phyloP scores from a whole-genome alignment of 2,888 invertebrate species.

The Thera obeliscata region DNA sequence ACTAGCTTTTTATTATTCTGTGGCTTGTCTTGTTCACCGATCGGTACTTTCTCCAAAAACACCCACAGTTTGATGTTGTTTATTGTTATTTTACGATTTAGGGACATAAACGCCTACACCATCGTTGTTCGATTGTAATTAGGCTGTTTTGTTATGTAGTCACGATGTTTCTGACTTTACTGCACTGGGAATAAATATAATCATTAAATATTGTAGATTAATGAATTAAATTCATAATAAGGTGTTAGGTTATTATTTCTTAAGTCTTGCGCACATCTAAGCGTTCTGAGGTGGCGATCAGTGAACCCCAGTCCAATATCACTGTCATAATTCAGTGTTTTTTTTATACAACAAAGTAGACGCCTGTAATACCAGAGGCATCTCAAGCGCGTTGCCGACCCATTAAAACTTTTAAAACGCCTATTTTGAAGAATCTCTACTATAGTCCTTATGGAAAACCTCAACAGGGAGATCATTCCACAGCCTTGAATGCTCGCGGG shows the following conservation, averaged over 20 bases:
- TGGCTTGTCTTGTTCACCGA: constrained; percentile 13
- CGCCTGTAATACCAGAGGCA: too few species aligned
- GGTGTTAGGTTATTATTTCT: too few species aligned
- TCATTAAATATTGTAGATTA: neutral
- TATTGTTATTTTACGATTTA: constrained; percentile 25
- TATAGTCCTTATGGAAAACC: too few species aligned
- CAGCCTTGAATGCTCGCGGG: too few species aligned
- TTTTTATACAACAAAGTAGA: neutral
- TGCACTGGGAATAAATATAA: neutral
- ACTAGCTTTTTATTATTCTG: constrained; percentile 7
- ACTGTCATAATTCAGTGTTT: neutral
- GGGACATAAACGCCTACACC: constrained; percentile 29
- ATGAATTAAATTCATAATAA: too few species aligned
- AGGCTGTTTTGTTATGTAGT: constrained; percentile 3
- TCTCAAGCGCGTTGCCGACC: too few species aligned
- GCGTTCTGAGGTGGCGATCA: too few species aligned
- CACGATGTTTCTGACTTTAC: neutral
- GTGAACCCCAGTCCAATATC: too few species aligned
- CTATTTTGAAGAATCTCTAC: too few species aligned
- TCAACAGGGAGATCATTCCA: too few species aligned
- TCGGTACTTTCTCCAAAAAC: constrained; percentile 29
- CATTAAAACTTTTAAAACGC: too few species aligned
- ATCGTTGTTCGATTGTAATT: constrained; percentile 18
- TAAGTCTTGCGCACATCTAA: too few species aligned
- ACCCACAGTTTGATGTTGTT: constrained; percentile 24